Percentiles rank a stretch among this genome's conserved stretches.
Conservation (phyloP, 1,140 invertebrate genomes). For the Homalodisca vitripennis region DNA sequence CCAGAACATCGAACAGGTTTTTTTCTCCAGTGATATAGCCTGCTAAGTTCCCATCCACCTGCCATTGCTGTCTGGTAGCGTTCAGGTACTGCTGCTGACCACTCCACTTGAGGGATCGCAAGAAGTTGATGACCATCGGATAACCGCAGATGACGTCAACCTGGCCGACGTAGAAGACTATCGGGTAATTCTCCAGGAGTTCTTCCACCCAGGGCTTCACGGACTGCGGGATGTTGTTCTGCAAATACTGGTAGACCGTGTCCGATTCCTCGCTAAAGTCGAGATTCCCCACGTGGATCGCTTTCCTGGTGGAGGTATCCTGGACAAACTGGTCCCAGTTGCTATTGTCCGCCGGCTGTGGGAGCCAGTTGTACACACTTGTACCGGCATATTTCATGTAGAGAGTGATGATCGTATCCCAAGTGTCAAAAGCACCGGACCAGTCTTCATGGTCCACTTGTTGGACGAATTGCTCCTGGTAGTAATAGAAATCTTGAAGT, state of each 20-base stretch:
- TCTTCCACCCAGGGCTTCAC: conserved; percentile 73
- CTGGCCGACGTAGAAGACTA: conserved; percentile 77
- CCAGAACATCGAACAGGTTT: conserved; percentile 60
- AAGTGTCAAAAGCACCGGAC: not conserved
- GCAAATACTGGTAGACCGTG: conserved; percentile 66
- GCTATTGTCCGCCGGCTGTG: not conserved
- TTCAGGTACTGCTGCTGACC: conserved; percentile 46
- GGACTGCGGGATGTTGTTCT: conserved; percentile 79
- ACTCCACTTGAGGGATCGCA: conserved; percentile 53
- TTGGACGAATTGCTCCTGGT: conserved; percentile 3
- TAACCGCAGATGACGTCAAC: conserved; percentile 85
- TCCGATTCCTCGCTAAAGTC: conserved; percentile 56
- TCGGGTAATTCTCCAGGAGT: conserved; percentile 63
- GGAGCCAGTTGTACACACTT: conserved; percentile 78
- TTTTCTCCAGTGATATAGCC: conserved; percentile 40
- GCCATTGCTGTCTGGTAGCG: conserved; percentile 49
- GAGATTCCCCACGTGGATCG: conserved; percentile 79
- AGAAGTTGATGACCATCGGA: conserved; percentile 70
- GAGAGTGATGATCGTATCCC: not conserved
- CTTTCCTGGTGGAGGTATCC: conserved; percentile 57
- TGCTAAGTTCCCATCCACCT: conserved; percentile 51
- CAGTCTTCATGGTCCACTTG: conserved; percentile 15
- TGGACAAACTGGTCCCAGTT: conserved; percentile 59
- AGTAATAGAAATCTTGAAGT: conserved; percentile 44
- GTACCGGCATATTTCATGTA: conserved; percentile 77